Evolutionary conservation across 2,113 vertebrate species (phyloP).

Genomic region (Nanorana parkeri): DNA sequence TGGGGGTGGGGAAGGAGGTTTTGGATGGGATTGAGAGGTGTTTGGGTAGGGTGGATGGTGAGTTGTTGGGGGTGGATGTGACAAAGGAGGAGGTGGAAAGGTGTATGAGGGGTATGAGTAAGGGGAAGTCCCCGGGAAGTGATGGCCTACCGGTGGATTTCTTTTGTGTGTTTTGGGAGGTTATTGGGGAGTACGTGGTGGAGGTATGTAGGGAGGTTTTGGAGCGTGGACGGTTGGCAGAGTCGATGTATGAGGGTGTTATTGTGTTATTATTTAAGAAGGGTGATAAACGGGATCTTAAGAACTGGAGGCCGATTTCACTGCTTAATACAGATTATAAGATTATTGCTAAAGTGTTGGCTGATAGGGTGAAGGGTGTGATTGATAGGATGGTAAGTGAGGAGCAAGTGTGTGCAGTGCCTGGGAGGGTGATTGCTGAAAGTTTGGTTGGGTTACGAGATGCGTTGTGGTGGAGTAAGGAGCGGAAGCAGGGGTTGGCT

Average conservation of each 20-base stretch:
- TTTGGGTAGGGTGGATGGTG: background rate
- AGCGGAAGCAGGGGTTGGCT: background rate
- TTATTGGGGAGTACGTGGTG: background rate
- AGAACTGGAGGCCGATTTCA: background rate
- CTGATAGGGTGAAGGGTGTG: background rate
- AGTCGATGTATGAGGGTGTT: background rate
- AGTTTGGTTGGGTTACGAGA: background rate
- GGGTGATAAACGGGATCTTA: background rate
- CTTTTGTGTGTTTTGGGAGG: background rate
- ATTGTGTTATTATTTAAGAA: background rate
- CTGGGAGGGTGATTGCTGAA: background rate
- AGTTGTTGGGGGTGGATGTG: background rate
- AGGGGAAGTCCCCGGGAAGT: background rate
- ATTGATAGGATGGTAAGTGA: background rate
- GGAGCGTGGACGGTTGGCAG: background rate
- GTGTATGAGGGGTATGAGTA: too few relatives aligned
- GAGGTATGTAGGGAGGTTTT: background rate
- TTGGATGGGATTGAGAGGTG: background rate
- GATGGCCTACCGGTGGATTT: slow-evolving; percentile 18
- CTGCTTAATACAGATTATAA: slow-evolving; percentile 5
- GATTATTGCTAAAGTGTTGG: background rate
- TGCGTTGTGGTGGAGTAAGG: background rate
- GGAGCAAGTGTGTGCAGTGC: too few relatives aligned
- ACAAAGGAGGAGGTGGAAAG: background rate
- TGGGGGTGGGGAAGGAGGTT: background rate